Evolutionary conservation across 92 coral and sea anemone genomes (phyloP).

Genomic region (Micromussa lordhowensis): DNA sequence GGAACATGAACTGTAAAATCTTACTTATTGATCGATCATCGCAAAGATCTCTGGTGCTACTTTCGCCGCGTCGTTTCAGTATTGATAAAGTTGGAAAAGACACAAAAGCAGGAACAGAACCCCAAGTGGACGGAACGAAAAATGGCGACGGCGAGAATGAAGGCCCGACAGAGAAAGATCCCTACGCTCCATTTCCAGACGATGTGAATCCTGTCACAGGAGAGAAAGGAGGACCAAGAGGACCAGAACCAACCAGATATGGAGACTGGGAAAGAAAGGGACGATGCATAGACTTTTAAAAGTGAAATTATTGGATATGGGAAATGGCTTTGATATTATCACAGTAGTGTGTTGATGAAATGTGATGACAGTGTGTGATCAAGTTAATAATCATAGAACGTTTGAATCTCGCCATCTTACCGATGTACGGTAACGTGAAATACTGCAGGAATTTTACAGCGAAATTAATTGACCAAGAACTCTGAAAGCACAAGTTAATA

Average conservation of each 20-base stretch:
- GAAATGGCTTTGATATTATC: too few relatives aligned
- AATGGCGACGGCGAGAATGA: conserved; percentile 32
- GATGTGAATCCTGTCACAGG: conserved; percentile 91
- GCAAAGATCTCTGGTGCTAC: background rate
- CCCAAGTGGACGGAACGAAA: conserved; percentile 43
- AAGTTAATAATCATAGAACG: background rate
- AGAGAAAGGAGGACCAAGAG: conserved; percentile 96
- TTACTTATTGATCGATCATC: background rate
- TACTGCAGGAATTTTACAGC: too few relatives aligned
- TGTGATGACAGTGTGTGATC: background rate
- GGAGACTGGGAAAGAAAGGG: conserved; percentile 99
- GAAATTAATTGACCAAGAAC: too few relatives aligned
- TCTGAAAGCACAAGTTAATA: too few relatives aligned
- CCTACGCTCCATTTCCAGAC: conserved; percentile 92
- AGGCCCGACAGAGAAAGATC: conserved; percentile 72
- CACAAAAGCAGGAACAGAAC: conserved; percentile 25
- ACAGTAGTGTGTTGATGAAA: too few relatives aligned
- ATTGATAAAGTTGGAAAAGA: background rate
- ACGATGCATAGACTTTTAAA: conserved; percentile 92
- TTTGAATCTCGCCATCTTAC: background rate
- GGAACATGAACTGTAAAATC: background rate
- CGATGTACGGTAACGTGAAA: background rate
- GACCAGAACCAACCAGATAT: conserved; percentile 99
- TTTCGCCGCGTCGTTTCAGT: conserved; percentile 13
- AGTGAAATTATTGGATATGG: background rate